Percentiles rank a stretch among this genome's conserved stretches.
phyloP scores from a whole-genome alignment of 2,113 vertebrate genomes.

The human region GRCh38 chr15:65715501-65716000 shows the following conservation, averaged over 20 bases:
- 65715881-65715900: not conserved
- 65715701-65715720: not conserved
- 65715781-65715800: not conserved
- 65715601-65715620: conserved; percentile 96
- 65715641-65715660: conserved; percentile 28
- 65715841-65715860: not conserved
- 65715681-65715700: conserved; percentile 26
- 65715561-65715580: conserved; percentile 98
- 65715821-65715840: not conserved
- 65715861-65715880: not conserved
- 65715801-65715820: not conserved
- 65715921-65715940: not conserved
- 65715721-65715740: not conserved
- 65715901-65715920: not conserved
- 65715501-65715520: conserved; percentile 97
- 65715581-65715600: conserved; percentile 99
- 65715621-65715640: conserved; percentile 85
- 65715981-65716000: not conserved
- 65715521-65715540: conserved; percentile 99
- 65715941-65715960: not conserved
- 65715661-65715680: not conserved
- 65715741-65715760: not conserved
- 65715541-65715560: conserved; percentile 99
- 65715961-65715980: not conserved
- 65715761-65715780: not conserved